Base-by-base conservation (phyloP, 2,113 vertebrate species). In the Axis porcinus region DNA sequence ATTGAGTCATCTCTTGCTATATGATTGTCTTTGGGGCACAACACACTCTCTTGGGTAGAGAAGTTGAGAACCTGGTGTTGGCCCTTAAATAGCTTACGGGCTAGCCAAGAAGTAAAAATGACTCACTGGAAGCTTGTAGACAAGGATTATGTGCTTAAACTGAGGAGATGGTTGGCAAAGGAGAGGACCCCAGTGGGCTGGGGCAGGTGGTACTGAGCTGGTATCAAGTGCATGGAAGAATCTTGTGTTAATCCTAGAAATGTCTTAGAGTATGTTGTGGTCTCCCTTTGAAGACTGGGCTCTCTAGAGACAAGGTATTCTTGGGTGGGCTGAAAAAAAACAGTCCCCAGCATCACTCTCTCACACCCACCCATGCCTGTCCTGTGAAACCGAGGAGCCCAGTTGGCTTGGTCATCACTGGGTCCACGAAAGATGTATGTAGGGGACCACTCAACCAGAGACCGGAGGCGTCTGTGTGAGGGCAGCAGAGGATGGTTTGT, bases 231-330 rank as follows among this genome's bases (percentile, higher is more conserved):
- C 55, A 47, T 21, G 57, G 81, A 64, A 36, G 54, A 90, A 33
- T 30, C 58, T 28, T 54, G 33, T 55, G 3, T 84, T n/a, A 11
- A 23, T 78, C 55, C 54, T 70, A 47, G 43, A 79, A 93, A 45
- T 17, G 60, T 91, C 86, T 47, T 52, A 47, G 33, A 78, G 57
- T 40, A 13, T 25, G n/a, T 15, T 28, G 25, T 17, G 15, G 17
- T 33, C 36, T 43, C 91, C 57, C 2, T 52, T 40, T 13, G 55
- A 54, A 30, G 62, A 28, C 45, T 81, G 14, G 19, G 30, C 33
- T 55, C 64, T 84, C 84, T 95, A 86, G 57, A 54, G n/a, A 84
- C 28, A 27, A 84, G 70, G 54, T 36, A 25, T 88, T 90, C 52
- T 84, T 47, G 30, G 45, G 21, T 76, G 30, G 47, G 36, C 50